A percentile compares a stretch with the other conserved stretches of the same genome.
Evolutionary conservation across 1,140 invertebrate genomes (phyloP).

Genomic region (Achroia grisella): DNA sequence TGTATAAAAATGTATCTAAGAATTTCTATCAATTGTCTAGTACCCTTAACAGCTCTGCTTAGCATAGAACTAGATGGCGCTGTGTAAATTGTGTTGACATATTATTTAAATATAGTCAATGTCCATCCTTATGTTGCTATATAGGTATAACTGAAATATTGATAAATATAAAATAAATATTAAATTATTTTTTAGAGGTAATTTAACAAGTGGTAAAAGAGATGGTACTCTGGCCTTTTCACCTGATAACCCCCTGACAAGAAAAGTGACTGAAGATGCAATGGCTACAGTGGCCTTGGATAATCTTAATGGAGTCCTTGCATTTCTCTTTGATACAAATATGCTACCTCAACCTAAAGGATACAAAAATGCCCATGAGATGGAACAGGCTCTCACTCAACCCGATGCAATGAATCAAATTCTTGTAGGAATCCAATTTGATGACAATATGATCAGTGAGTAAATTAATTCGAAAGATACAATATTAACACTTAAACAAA

Average conservation of each 20-base stretch:
- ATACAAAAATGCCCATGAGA: slow-evolving; percentile 46
- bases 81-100: too few species aligned
- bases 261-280: slow-evolving; percentile 51
- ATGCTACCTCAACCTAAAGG: slow-evolving; percentile 55
- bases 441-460: slow-evolving; percentile 66
- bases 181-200: slow-evolving; percentile 33
- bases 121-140: too few species aligned
- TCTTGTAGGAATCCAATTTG: slow-evolving; percentile 72
- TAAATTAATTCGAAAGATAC: slow-evolving; percentile 3
- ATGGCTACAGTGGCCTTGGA: slow-evolving; percentile 58
- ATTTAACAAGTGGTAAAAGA: slow-evolving; percentile 45
- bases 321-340: slow-evolving; percentile 47
- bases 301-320: slow-evolving; percentile 50
- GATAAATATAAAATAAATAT: too few species aligned
- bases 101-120: too few species aligned
- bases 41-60: too few species aligned
- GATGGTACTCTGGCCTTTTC: slow-evolving; percentile 61
- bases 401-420: slow-evolving; percentile 60
- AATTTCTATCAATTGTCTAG: too few species aligned
- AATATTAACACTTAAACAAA: too few species aligned
- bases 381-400: slow-evolving; percentile 57
- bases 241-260: slow-evolving; percentile 53
- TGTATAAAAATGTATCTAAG: too few species aligned
- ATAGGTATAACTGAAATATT: too few species aligned
- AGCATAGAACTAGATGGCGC: too few species aligned